phyloP scores from a whole-genome alignment of 2,888 invertebrate species.

The Heliconius sara region DNA sequence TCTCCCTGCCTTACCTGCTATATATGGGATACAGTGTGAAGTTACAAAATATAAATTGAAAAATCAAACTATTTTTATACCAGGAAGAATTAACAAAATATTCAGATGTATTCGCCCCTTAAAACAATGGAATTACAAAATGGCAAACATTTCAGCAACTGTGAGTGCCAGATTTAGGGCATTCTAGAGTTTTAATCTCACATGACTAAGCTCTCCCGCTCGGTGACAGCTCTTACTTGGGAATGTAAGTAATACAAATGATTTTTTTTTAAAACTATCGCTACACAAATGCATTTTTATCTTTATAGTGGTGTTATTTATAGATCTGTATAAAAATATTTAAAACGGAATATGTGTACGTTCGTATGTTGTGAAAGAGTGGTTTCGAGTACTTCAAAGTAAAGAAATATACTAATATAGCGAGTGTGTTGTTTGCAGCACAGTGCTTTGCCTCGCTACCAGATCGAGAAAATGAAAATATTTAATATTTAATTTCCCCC shows the following conservation, averaged over 20 bases:
- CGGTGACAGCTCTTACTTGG: slow-evolving; percentile 24
- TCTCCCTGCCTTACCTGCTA: no score
- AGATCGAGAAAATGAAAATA: no score
- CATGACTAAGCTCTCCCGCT: slow-evolving; percentile 22
- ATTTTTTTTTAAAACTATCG: background rate
- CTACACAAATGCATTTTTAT: background rate
- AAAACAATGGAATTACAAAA: slow-evolving; percentile 31
- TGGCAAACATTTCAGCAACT: slow-evolving; percentile 29
- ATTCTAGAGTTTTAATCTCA: slow-evolving; percentile 38
- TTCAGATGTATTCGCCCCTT: background rate
- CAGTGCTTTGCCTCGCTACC: no score
- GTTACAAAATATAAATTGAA: no score
- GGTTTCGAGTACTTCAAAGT: background rate
- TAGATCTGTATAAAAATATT: background rate
- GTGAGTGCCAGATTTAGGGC: slow-evolving; percentile 35
- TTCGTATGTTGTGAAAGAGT: no score
- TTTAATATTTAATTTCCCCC: no score
- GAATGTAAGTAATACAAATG: slow-evolving; percentile 16
- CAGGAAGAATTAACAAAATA: background rate
- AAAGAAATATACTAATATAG: background rate
- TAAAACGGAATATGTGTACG: background rate
- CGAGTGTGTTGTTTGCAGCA: no score
- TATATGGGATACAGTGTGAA: no score
- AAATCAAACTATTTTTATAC: background rate
- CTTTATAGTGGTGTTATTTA: background rate